Conservation (phyloP, 2,888 invertebrate genomes). For the Salpingus planirostris region DNA sequence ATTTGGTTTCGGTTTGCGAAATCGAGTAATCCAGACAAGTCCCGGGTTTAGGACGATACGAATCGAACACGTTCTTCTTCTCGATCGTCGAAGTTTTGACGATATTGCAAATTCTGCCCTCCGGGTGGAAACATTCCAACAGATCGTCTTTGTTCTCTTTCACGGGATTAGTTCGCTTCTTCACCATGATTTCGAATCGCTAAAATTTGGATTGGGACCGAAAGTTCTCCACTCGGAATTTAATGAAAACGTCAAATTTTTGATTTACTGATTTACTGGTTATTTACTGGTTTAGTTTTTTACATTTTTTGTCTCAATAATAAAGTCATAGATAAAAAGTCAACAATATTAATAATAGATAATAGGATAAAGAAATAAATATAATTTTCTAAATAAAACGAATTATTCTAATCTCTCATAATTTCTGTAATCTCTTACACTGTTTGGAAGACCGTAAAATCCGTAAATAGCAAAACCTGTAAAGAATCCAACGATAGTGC, state of each 20-base stretch:
- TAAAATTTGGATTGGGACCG: too few species aligned
- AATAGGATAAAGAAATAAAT: too few species aligned
- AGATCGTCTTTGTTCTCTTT: too few species aligned
- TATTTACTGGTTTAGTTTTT: too few species aligned
- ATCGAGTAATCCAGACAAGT: constrained; percentile 12
- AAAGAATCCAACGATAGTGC: constrained; percentile 27
- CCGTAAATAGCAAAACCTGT: constrained; percentile 63
- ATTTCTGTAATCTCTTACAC: constrained; percentile 33
- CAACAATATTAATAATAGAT: too few species aligned
- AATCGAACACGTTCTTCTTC: constrained; percentile 3
- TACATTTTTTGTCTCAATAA: too few species aligned
- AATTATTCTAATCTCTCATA: constrained; percentile 36
- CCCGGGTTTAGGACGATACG: constrained; percentile 2
- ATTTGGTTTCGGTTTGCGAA: constrained; percentile 16
- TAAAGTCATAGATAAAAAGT: too few species aligned
- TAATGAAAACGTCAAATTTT: too few species aligned
- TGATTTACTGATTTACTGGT: too few species aligned
- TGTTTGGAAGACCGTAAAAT: constrained; percentile 56
- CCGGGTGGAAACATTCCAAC: constrained; percentile 1
- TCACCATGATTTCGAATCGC: too few species aligned
- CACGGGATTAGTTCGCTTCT: too few species aligned
- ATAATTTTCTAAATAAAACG: constrained; percentile 7
- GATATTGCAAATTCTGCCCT: constrained; percentile 4
- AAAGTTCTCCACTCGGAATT: too few species aligned
- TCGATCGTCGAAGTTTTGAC: constrained; percentile 1